Percentiles rank a stretch among this genome's conserved stretches.
Evolutionary conservation across 2,113 vertebrate species (phyloP).

Genomic region (Turdus rufiventris): DNA sequence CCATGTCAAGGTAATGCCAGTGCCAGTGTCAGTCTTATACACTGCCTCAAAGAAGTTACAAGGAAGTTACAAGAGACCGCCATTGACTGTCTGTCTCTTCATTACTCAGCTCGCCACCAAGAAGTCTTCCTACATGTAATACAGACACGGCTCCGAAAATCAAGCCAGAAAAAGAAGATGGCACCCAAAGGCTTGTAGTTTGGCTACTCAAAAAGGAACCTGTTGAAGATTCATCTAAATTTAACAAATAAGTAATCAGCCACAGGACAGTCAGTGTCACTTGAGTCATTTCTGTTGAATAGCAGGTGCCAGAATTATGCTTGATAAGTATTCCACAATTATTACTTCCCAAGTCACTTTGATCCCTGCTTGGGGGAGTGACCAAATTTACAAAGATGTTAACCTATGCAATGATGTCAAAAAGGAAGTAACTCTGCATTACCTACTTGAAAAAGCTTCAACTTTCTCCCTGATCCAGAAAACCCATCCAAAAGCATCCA

Average conservation of each 20-base stretch:
- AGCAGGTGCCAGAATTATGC: not conserved
- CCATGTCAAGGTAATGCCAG: not conserved
- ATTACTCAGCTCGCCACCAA: not conserved
- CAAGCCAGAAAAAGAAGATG: not conserved
- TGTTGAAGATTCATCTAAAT: not conserved
- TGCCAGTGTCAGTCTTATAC: not conserved
- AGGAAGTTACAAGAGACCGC: not conserved
- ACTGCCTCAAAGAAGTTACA: not conserved
- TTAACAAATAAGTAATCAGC: not conserved
- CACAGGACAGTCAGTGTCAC: not conserved
- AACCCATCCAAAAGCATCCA: not conserved
- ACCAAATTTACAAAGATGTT: not conserved
- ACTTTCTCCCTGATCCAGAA: not conserved
- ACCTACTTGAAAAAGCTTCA: not conserved
- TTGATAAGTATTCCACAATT: not conserved
- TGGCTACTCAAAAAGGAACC: not conserved
- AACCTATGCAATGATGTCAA: not conserved
- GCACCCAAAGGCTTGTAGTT: not conserved
- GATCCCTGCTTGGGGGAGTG: not conserved
- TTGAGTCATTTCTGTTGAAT: not conserved
- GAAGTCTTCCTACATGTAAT: not conserved
- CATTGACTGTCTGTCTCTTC: not conserved
- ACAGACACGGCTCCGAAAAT: not conserved
- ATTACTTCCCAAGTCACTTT: not conserved
- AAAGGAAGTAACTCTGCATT: not conserved